Evolutionary conservation across 2,888 invertebrate species (phyloP).

Genomic region (Aphodius sticticus): DNA sequence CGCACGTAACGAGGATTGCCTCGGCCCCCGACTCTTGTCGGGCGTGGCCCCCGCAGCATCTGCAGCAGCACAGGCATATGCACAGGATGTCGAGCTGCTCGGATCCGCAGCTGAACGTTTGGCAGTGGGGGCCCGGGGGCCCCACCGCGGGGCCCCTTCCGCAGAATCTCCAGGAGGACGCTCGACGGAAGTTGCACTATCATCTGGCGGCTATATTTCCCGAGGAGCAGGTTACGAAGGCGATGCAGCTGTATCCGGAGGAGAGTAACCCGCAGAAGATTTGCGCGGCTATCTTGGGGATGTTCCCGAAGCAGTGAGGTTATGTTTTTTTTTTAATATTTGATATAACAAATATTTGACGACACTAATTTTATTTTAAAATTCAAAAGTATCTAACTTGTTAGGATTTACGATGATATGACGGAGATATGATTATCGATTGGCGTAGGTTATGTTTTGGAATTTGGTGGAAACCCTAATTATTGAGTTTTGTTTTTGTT

Average conservation of each 20-base stretch:
- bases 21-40: conserved; percentile 75
- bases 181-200: conserved; percentile 81
- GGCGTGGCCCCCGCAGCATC: conserved; percentile 61
- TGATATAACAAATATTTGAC: conserved; percentile 12
- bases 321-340: conserved; percentile 10
- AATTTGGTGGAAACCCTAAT: neutral
- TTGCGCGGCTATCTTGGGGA: conserved; percentile 83
- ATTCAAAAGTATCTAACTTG: conserved; percentile 38
- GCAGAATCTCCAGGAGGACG: conserved; percentile 66
- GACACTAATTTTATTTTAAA: conserved; percentile 35
- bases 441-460: conserved; percentile 6
- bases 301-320: conserved; percentile 64
- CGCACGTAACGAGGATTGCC: conserved; percentile 75
- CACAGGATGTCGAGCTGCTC: conserved; percentile 64
- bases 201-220: conserved; percentile 93
- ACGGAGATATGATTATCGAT: conserved; percentile 4
- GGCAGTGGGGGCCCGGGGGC: conserved; percentile 59
- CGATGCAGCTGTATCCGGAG: conserved; percentile 87
- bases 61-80: conserved; percentile 56
- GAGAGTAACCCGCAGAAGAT: conserved; percentile 90
- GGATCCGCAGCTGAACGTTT: conserved; percentile 70
- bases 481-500: too few relatives aligned
- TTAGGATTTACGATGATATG: conserved; percentile 31
- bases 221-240: conserved; percentile 86
- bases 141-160: conserved; percentile 52